These are phyloP conservation scores for Crypturellus undulatus DNA, from an alignment of 2,113 vertebrate genomes.

Conservation along the genomic window DNA sequence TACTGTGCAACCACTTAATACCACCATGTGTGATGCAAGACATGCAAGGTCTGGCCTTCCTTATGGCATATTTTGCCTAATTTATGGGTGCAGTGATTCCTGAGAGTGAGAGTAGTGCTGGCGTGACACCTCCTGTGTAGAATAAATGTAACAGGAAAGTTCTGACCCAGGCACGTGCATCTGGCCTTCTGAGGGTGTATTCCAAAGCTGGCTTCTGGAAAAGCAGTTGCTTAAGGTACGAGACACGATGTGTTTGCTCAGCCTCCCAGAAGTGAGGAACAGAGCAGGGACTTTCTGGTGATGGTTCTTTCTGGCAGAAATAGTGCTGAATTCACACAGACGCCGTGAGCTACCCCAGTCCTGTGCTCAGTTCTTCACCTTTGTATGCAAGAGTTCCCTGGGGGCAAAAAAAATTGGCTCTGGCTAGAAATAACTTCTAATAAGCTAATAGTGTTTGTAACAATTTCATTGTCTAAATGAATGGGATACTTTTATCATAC, in stretches of 20 bases:
- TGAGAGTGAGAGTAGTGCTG: background rate
- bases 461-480: background rate
- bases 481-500: background rate
- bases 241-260: background rate
- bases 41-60: background rate
- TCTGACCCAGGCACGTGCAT: background rate
- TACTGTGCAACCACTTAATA: background rate
- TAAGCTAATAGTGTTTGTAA: background rate
- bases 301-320: background rate
- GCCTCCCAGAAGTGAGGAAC: background rate
- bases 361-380: background rate
- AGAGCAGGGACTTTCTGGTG: too few relatives aligned
- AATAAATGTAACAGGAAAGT: background rate
- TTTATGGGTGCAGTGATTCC: background rate
- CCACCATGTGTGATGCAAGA: too few relatives aligned
- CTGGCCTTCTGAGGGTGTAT: background rate
- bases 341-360: background rate
- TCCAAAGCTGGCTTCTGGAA: background rate
- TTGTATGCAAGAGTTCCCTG: background rate
- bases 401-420: background rate
- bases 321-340: background rate
- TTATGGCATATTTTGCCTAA: background rate
- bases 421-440: background rate
- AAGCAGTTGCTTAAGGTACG: background rate
- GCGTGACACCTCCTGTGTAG: background rate